A percentile compares a stretch with the other conserved stretches of the same genome.
These are phyloP conservation scores for Frieseomelitta varia DNA, from an alignment of 1,140 invertebrate species.

Conservation along the genomic window DNA sequence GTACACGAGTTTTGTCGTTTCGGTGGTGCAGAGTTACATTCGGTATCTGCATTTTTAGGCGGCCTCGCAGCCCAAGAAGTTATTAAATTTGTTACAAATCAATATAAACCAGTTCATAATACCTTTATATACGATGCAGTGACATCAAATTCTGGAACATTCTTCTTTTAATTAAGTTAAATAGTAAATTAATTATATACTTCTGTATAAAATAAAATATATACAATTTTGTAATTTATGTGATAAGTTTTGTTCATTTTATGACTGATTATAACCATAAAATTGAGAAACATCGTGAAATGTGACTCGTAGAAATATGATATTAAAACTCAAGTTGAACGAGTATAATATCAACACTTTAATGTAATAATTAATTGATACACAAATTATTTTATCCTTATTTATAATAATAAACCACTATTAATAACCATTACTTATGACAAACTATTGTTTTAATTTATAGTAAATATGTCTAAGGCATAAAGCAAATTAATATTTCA, in stretches of 20 bases:
- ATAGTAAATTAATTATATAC: slow-evolving; percentile 15
- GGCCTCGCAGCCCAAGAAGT: slow-evolving; percentile 97
- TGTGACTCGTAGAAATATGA: not conserved
- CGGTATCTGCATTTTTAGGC: slow-evolving; percentile 95
- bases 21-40: slow-evolving; percentile 96
- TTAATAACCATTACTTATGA: slow-evolving; percentile 74
- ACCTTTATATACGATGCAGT: slow-evolving; percentile 98
- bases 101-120: slow-evolving; percentile 98
- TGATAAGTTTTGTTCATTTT: not conserved
- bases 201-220: slow-evolving; percentile 43
- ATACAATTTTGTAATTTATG: slow-evolving; percentile 44
- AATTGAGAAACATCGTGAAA: not conserved
- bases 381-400: slow-evolving; percentile 76
- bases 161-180: slow-evolving; percentile 84
- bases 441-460: slow-evolving; percentile 71
- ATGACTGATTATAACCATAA: not conserved
- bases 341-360: slow-evolving; percentile 80
- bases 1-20: slow-evolving; percentile 97
- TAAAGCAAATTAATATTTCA: slow-evolving; percentile 75
- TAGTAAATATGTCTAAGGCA: slow-evolving; percentile 75
- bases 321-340: slow-evolving; percentile 66
- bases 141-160: slow-evolving; percentile 91
- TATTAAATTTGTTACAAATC: slow-evolving; percentile 98
- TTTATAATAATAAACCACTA: slow-evolving; percentile 78
- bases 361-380: slow-evolving; percentile 80